Evolutionary conservation across 2,888 invertebrate species (phyloP), one percentile per base, ranked within the genome.

Genomic region (Sinodicranocentrus sp.): DNA sequence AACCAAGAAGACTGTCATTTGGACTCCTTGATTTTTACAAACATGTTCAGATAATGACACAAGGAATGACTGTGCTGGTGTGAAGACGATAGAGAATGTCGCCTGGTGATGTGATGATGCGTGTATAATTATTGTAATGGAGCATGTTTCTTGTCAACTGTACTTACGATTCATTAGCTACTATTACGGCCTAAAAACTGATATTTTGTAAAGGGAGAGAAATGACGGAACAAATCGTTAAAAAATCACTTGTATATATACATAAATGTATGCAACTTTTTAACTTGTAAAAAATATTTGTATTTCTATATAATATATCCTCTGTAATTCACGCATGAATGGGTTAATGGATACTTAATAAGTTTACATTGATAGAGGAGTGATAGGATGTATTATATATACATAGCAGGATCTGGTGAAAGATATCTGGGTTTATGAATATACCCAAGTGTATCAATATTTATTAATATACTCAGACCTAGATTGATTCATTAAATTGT

Each of bases 1-100:
- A 88, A 93, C 94, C 89, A 96, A 95, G 91, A 94, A 94, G 88
- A 95, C 95, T 77, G 92, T 95, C 85, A 92, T 97, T 84, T 97
- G 97, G 96, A 88, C 89, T 57, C 87, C 39, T 17, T 63, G 28
- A 33, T 33, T 13, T 61, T 15, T 28, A 26, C 15, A 1, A 5
- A 28, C 33, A 17, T 63, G 33, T 3, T 57, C 10, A 57, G 21
- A 59, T 25, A 26, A 25, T 17, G 59, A 26, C 5, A 13, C 39
- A 39, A 39, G 52, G 17, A 13, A 15, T 59, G 25, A 19, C 33
- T 1, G 17, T 33, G 2, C 1, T 28, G 28, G n/a, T 63, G n/a
- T 25, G 26, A 57, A 23, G 57, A 6, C 21, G 15, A 8, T 57
- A 23, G 23, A 23, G 3, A 23, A 2, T 19, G 57, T 57, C 23